Percentiles rank a stretch among this genome's conserved stretches.
Evolutionary conservation across 2,888 invertebrate species (phyloP).

Genomic region (Ommatoiulus sabulosus): DNA sequence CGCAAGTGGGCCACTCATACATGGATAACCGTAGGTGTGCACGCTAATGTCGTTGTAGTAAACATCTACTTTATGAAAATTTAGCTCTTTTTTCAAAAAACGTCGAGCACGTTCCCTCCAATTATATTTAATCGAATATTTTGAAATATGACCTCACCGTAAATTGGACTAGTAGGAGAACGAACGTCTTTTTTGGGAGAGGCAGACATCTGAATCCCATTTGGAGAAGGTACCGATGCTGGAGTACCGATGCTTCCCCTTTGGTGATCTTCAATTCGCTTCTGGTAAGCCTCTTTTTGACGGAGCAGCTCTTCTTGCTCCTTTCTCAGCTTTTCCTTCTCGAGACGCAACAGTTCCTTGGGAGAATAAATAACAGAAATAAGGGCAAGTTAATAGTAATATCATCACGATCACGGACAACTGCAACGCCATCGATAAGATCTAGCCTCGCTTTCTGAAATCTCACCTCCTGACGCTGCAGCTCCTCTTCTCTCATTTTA

Average conservation of each 20-base stretch:
- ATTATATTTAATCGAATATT: background rate
- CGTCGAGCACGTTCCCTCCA: background rate
- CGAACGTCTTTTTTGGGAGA: background rate
- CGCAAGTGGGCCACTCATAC: too few relatives aligned
- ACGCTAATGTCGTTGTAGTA: too few relatives aligned
- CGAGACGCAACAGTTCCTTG: constrained; percentile 61
- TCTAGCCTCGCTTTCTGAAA: background rate
- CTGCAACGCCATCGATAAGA: too few relatives aligned
- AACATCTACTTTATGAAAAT: too few relatives aligned
- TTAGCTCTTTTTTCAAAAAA: background rate
- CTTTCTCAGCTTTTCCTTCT: constrained; percentile 61
- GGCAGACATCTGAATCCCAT: background rate
- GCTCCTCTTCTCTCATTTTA: constrained; percentile 55
- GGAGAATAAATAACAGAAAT: background rate
- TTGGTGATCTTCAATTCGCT: constrained; percentile 65
- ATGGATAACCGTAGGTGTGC: too few relatives aligned
- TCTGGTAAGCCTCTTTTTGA: constrained; percentile 58
- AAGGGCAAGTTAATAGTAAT: background rate
- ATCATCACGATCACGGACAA: background rate
- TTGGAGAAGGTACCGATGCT: background rate
- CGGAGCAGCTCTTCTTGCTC: constrained; percentile 61
- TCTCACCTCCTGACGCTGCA: constrained; percentile 52
- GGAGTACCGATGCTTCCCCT: background rate
- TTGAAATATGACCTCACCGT: background rate
- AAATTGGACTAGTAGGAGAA: constrained; percentile 34